Evolutionary conservation across 2,797 vertebrate genomes (phyloP).

Genomic region (Sebastes miniatus): DNA sequence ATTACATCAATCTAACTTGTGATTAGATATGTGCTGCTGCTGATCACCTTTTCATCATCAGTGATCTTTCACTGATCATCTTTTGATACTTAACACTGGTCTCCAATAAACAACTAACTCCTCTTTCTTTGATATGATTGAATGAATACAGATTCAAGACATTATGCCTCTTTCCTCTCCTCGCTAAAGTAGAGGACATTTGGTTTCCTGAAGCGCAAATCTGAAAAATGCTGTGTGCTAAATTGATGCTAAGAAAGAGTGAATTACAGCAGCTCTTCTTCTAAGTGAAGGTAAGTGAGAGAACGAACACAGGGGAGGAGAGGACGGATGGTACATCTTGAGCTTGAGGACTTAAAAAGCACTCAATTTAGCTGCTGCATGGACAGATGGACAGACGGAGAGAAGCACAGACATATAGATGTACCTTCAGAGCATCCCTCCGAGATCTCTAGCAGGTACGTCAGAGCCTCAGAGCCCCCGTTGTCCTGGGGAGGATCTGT

Average conservation of each 20-base stretch:
- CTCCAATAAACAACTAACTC: not conserved
- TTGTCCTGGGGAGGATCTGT: conserved; percentile 94
- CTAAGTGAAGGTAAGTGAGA: not conserved
- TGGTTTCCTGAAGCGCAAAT: not conserved
- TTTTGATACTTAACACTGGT: not conserved
- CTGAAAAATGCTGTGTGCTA: not conserved
- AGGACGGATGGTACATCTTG: not conserved
- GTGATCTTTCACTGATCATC: too few relatives aligned
- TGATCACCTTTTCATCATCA: not conserved
- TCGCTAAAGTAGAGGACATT: conserved; percentile 15
- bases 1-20: not conserved
- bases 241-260: conserved; percentile 13
- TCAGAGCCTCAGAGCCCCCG: conserved; percentile 93
- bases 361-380: not conserved
- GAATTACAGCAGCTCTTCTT: not conserved
- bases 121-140: not conserved
- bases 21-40: not conserved
- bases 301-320: not conserved
- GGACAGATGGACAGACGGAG: not conserved
- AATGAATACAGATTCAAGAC: not conserved
- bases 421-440: conserved; percentile 93
- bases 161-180: not conserved
- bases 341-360: not conserved
- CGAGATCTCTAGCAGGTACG: conserved; percentile 93
- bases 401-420: not conserved